Conservation (phyloP, 1,140 invertebrate genomes). For the Arion vulgaris region DNA sequence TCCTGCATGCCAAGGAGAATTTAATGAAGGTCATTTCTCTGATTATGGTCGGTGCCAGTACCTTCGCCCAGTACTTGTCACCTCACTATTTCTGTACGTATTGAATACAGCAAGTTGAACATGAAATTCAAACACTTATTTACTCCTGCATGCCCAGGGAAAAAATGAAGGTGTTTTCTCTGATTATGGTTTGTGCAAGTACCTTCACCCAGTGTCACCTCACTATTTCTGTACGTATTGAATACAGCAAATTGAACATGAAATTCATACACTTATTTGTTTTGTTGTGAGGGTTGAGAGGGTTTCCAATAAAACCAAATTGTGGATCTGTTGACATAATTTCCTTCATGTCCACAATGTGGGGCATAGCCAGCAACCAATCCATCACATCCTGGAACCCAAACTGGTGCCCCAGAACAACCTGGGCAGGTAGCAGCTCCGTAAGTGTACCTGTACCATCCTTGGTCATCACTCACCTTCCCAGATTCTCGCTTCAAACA, state of each 20-base stretch:
- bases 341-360: neutral
- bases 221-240: too few species aligned
- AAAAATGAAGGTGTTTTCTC: too few species aligned
- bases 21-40: too few species aligned
- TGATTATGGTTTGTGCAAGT: too few species aligned
- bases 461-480: neutral
- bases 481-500: neutral
- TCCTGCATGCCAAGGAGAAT: too few species aligned
- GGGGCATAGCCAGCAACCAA: neutral
- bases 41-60: too few species aligned
- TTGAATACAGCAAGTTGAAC: neutral
- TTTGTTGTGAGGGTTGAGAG: neutral
- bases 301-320: slow-evolving; percentile 26
- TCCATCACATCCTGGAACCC: neutral
- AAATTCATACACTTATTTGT: neutral
- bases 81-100: too few species aligned
- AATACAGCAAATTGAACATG: neutral
- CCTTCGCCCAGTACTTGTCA: too few species aligned
- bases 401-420: slow-evolving; percentile 16
- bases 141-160: too few species aligned
- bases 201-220: too few species aligned
- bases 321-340: neutral
- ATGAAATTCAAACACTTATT: neutral
- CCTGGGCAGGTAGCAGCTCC: slow-evolving; percentile 8
- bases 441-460: neutral